phyloP scores from a whole-genome alignment of 2,797 vertebrate species.

The Enteromius radiatus region DNA sequence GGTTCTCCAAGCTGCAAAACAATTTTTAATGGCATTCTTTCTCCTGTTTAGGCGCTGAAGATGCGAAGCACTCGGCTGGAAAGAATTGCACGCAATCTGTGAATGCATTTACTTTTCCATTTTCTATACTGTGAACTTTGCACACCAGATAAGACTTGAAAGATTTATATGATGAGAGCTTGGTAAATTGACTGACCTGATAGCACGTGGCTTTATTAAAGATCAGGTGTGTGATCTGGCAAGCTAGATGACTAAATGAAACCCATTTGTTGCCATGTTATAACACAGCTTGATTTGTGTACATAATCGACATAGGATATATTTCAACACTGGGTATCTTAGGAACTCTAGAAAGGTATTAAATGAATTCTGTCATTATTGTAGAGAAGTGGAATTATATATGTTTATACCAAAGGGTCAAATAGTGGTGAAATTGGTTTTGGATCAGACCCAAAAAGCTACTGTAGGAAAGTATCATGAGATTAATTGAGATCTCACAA shows the following conservation, averaged over 20 bases:
- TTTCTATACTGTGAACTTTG: constrained; percentile 41
- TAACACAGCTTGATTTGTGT: constrained; percentile 2
- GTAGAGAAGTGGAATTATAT: background rate
- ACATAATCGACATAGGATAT: constrained; percentile 9
- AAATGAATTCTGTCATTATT: constrained; percentile 13
- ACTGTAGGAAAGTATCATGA: background rate
- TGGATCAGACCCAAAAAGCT: background rate
- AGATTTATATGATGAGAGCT: constrained; percentile 7
- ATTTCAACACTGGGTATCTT: background rate
- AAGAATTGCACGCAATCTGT: background rate
- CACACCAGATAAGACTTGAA: constrained; percentile 23
- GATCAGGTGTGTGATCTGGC: background rate
- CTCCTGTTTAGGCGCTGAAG: background rate
- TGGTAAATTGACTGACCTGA: constrained; percentile 5
- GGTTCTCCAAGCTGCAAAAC: constrained; percentile 18
- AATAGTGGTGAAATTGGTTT: background rate
- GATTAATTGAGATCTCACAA: background rate
- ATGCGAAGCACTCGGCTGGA: background rate
- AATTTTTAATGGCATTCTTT: constrained; percentile 22
- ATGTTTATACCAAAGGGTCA: background rate
- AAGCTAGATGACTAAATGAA: background rate
- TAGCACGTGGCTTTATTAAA: constrained; percentile 18
- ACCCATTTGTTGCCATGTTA: constrained; percentile 25
- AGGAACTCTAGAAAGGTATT: background rate
- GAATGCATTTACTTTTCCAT: constrained; percentile 13